These are phyloP conservation scores for Colius striatus DNA, from an alignment of 2,113 vertebrate genomes.

Conservation along the genomic window DNA sequence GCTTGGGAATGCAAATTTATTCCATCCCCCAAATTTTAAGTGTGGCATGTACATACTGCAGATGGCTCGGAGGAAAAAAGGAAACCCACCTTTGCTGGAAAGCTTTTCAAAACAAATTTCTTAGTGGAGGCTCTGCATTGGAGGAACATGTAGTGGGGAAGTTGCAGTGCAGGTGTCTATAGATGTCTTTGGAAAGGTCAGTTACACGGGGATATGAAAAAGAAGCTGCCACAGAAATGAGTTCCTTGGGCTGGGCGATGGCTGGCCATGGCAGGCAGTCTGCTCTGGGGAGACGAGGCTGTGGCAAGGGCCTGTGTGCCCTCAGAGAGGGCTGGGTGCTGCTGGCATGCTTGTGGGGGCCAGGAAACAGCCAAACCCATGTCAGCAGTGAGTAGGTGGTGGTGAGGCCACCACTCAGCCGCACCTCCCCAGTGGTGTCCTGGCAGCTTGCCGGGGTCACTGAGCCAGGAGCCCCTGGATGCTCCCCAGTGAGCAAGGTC, in stretches of 20 bases:
- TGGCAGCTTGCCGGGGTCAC: not conserved
- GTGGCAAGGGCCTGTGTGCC: accelerated
- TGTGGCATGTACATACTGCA: not conserved
- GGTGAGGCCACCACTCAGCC: not conserved
- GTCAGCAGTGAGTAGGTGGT: not conserved
- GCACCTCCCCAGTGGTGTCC: accelerated
- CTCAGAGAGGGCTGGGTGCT: accelerated
- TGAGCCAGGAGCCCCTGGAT: not conserved
- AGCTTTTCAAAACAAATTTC: not conserved
- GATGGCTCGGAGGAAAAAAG: accelerated
- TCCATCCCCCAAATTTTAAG: not conserved
- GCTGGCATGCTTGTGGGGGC: not conserved
- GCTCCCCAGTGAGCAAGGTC: not conserved
- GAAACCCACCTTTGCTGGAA: not conserved
- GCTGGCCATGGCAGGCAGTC: not conserved
- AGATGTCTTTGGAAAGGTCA: not conserved
- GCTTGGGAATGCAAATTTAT: not conserved
- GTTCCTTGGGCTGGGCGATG: not conserved
- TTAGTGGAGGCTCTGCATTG: not conserved
- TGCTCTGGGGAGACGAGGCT: not conserved
- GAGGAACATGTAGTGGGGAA: not conserved
- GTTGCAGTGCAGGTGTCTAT: not conserved
- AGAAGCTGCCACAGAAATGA: not conserved
- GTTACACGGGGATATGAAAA: not conserved
- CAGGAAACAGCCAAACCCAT: not conserved